Percentiles rank a stretch among this genome's conserved stretches.
Evolutionary conservation across 2,797 vertebrate species (phyloP).

Genomic region (Paratrypauchen microcephalus): DNA sequence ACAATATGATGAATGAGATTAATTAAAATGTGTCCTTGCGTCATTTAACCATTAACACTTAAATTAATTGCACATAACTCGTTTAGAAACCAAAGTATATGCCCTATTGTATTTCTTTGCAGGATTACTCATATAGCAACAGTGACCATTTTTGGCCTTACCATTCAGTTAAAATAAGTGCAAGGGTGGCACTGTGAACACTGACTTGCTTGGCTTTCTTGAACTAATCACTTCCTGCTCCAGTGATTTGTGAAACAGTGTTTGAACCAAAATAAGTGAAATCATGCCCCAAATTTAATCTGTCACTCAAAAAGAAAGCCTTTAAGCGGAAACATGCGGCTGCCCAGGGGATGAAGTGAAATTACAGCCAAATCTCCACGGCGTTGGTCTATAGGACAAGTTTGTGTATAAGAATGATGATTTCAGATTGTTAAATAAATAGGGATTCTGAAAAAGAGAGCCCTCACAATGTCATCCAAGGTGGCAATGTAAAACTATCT

Average conservation of each 20-base stretch:
- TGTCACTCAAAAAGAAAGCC: slow-evolving; percentile 73
- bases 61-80: not conserved
- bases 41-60: not conserved
- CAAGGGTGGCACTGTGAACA: slow-evolving; percentile 66
- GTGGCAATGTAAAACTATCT: slow-evolving; percentile 66
- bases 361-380: slow-evolving; percentile 63
- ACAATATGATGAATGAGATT: not conserved
- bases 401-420: slow-evolving; percentile 54
- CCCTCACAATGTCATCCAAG: slow-evolving; percentile 63
- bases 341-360: slow-evolving; percentile 65
- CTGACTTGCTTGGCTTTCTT: slow-evolving; percentile 67
- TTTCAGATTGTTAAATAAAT: slow-evolving; percentile 70
- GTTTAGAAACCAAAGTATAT: not conserved
- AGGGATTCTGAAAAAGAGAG: slow-evolving; percentile 62
- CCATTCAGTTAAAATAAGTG: slow-evolving; percentile 62
- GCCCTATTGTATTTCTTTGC: not conserved
- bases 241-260: slow-evolving; percentile 72
- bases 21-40: not conserved
- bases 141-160: slow-evolving; percentile 41
- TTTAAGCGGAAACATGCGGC: slow-evolving; percentile 74
- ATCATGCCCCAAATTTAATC: slow-evolving; percentile 73
- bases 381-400: slow-evolving; percentile 50
- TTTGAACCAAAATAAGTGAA: slow-evolving; percentile 68
- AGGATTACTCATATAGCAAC: not conserved
- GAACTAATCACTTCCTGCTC: slow-evolving; percentile 71